These are phyloP conservation scores for Dorcus hopei DNA, from an alignment of 2,888 invertebrate species.

Conservation along the genomic window DNA sequence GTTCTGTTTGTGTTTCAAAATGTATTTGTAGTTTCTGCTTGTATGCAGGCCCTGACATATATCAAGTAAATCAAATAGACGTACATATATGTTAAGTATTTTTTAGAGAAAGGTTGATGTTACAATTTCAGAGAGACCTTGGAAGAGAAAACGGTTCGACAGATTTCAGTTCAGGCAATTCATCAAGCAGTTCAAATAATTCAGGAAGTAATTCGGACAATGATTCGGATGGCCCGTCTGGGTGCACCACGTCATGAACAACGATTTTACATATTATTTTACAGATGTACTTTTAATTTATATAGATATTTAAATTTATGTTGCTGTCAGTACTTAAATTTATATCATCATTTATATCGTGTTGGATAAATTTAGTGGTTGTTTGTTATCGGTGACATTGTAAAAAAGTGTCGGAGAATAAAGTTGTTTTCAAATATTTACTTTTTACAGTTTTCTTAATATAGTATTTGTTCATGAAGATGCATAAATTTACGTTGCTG, in stretches of 20 bases:
- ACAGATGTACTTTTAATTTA: conserved; percentile 10
- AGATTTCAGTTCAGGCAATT: conserved; percentile 24
- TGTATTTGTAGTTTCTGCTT: too few relatives aligned
- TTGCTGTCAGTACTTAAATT: conserved; percentile 15
- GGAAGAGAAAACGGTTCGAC: conserved; percentile 11
- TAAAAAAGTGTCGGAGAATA: too few relatives aligned
- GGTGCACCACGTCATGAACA: conserved; percentile 35
- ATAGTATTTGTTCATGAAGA: too few relatives aligned
- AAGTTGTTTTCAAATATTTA: too few relatives aligned
- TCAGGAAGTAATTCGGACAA: conserved; percentile 27
- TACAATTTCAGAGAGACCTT: conserved; percentile 10
- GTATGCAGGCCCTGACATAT: too few relatives aligned
- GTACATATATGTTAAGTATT: not conserved
- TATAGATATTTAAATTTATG: conserved; percentile 12
- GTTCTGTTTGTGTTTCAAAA: too few relatives aligned
- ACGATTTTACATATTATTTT: conserved; percentile 7
- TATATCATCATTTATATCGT: conserved; percentile 13
- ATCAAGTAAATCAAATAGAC: too few relatives aligned
- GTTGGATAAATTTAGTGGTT: conserved; percentile 9
- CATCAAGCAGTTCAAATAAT: conserved; percentile 26
- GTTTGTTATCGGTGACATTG: conserved; percentile 7
- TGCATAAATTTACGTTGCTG: too few relatives aligned
- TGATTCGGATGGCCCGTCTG: conserved; percentile 29
- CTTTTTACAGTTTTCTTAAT: too few relatives aligned
- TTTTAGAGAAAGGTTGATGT: too few relatives aligned